Evolutionary conservation across 2,888 invertebrate genomes (phyloP).

Genomic region (Onthophagus sagittarius): DNA sequence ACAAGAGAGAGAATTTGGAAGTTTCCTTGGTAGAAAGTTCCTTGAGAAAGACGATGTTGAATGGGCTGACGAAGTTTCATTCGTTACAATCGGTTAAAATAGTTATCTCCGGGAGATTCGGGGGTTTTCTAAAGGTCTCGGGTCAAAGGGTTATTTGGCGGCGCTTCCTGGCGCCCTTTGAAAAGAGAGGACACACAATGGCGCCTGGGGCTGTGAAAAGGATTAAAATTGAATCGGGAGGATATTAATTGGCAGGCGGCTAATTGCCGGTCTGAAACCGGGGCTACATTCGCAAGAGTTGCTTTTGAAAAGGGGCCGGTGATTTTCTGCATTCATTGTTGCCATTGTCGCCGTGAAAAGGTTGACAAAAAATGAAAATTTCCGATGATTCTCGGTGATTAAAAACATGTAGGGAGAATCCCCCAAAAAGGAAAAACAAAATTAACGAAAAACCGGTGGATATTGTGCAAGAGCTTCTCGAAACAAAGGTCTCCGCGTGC

Average conservation of each 20-base stretch:
- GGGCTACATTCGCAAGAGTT: neutral
- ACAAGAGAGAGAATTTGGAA: too few species aligned
- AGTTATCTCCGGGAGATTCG: neutral
- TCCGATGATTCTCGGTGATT: neutral
- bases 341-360: neutral
- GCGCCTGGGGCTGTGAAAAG: neutral
- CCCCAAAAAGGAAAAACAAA: too few species aligned
- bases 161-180: neutral
- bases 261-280: neutral
- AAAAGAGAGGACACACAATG: neutral
- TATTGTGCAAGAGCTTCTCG: neutral
- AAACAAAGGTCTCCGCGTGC: slow-evolving; percentile 17
- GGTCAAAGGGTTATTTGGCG: neutral
- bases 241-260: slow-evolving; percentile 12
- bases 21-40: neutral
- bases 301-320: neutral
- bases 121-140: neutral
- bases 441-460: slow-evolving; percentile 12
- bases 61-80: neutral
- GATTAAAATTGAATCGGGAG: slow-evolving; percentile 12
- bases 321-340: neutral
- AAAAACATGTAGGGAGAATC: too few species aligned
- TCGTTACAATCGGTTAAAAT: neutral
- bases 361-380: neutral
- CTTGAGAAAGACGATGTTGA: neutral